Evolutionary conservation across 1,140 invertebrate genomes (phyloP), one percentile per base, ranked within the genome.

Genomic region (Lanistes nyassanus): DNA sequence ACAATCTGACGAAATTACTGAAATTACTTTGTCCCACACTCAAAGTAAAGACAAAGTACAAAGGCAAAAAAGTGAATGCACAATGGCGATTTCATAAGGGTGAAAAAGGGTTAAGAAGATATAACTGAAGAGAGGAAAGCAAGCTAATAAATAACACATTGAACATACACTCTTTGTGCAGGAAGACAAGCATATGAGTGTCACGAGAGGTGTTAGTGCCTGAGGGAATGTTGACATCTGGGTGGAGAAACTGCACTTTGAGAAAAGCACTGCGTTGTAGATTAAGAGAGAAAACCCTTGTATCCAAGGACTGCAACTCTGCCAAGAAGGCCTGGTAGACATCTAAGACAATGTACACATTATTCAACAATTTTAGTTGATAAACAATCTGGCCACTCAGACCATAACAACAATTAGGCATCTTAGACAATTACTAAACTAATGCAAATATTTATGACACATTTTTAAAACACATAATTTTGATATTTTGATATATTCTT

Each of bases 81-180:
- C n/a, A n/a, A n/a, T n/a, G n/a, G n/a, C n/a, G n/a, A n/a, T n/a
- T n/a, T n/a, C n/a, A n/a, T n/a, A n/a, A n/a, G n/a, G n/a, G n/a
- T n/a, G n/a, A n/a, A n/a, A n/a, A n/a, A n/a, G n/a, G n/a, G n/a
- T n/a, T n/a, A n/a, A n/a, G n/a, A n/a, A n/a, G n/a, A n/a, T n/a
- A n/a, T n/a, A n/a, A n/a, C n/a, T 36, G 31, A 68, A 47, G 16
- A 36, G 21, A n/a, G 37, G 29, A 67, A 7, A 39, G 13, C 37
- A 3, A 16, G 36, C 34, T 71, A 23, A 26, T 37, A 71, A 21
- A 34, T 13, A 51, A 70, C 5, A 21, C 53, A 16, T 62, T 6
- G 3, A 58, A 75, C 85, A 81, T 81, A 87, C 86, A 87, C 75
- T 88, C 86, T 76, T 81, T 86, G 66, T 88, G 86, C 23, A 87